These are phyloP conservation scores for Sebastes nivosus DNA, from an alignment of 2,797 vertebrate species.

Conservation along the genomic window DNA sequence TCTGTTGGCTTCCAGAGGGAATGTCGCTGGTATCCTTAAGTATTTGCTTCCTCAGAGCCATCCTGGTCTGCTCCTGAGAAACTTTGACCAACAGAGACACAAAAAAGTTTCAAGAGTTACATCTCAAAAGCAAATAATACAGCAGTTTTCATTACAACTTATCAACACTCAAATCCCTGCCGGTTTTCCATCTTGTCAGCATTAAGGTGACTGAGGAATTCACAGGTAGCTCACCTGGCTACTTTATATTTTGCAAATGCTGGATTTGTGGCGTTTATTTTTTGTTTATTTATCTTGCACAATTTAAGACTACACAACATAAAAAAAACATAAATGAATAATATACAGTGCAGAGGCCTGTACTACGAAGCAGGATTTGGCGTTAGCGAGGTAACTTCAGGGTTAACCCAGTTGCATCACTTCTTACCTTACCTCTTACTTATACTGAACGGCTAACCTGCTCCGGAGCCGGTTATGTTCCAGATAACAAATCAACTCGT, in stretches of 20 bases:
- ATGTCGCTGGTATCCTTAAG: slow-evolving; percentile 10
- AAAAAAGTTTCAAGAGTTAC: background rate
- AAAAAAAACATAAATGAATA: too few species aligned
- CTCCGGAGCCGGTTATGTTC: too few species aligned
- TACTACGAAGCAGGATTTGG: too few species aligned
- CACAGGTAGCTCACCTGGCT: background rate
- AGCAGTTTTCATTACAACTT: background rate
- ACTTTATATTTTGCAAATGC: background rate
- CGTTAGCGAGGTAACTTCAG: too few species aligned
- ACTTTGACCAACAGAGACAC: background rate
- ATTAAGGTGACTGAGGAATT: background rate
- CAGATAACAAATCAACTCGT: too few species aligned
- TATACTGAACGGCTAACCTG: too few species aligned
- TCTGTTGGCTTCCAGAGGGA: slow-evolving; percentile 28
- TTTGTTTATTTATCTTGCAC: too few species aligned
- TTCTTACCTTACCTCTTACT: too few species aligned
- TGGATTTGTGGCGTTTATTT: background rate
- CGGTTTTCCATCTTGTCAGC: background rate
- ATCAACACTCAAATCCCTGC: background rate
- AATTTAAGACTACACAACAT: too few species aligned
- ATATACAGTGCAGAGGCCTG: too few species aligned
- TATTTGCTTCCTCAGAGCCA: slow-evolving; percentile 73
- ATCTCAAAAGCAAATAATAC: background rate
- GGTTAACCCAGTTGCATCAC: too few species aligned
- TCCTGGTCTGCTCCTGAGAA: slow-evolving; percentile 29